phyloP scores from a whole-genome alignment of 2,888 invertebrate species.

The Arge pagana region DNA sequence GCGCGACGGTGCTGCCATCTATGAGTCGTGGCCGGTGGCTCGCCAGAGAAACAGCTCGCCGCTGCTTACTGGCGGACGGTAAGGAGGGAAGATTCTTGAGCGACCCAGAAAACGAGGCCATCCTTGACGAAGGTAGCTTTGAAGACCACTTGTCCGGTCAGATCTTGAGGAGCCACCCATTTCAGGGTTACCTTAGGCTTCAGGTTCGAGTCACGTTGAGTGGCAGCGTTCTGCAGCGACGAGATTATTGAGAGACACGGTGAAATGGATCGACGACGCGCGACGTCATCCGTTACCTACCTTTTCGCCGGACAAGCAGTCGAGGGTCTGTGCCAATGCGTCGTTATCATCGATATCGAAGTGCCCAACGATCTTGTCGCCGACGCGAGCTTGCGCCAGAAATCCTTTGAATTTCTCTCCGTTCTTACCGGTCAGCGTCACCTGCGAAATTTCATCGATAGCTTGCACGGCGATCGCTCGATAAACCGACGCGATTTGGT shows the following conservation, averaged over 20 bases:
- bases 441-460: neutral
- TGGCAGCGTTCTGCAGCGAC: conserved; percentile 15
- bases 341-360: conserved; percentile 1
- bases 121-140: conserved; percentile 11
- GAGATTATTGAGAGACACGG: too few species aligned
- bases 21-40: too few species aligned
- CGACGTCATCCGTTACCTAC: too few species aligned
- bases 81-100: neutral
- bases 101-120: conserved; percentile 11
- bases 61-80: neutral
- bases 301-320: conserved; percentile 6
- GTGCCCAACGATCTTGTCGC: neutral
- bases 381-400: conserved; percentile 1
- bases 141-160: neutral
- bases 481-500: neutral
- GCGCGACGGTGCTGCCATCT: too few species aligned
- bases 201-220: conserved; percentile 3
- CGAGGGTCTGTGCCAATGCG: neutral
- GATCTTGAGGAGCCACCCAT: conserved; percentile 2
- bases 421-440: neutral
- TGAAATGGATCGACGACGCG: too few species aligned
- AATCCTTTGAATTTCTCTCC: conserved; percentile 17
- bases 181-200: neutral
- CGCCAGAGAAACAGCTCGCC: too few species aligned
- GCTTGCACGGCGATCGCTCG: conserved; percentile 17